A percentile compares a stretch with the other conserved stretches of the same genome.
Evolutionary conservation across 2,797 vertebrate species (phyloP).

Genomic region (Novumbra hubbsi): DNA sequence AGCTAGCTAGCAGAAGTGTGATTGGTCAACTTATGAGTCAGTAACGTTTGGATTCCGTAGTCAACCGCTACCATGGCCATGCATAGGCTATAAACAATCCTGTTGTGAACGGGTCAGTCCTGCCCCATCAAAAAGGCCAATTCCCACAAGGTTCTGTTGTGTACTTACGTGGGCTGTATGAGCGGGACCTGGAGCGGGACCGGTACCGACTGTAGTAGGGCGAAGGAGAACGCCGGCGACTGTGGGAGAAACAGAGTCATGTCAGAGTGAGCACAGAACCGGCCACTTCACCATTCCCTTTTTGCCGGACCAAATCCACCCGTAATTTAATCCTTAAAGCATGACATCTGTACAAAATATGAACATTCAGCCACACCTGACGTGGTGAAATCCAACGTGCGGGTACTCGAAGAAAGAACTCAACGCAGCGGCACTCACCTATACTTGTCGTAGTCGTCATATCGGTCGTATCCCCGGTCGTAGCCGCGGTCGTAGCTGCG

Average conservation of each 20-base stretch:
- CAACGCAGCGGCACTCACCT: conserved; percentile 65
- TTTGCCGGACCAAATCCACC: not conserved
- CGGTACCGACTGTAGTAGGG: conserved; percentile 91
- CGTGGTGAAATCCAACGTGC: not conserved
- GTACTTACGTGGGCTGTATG: conserved; percentile 90
- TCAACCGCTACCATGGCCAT: too few species aligned
- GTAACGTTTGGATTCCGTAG: too few species aligned
- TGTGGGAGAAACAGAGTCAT: conserved; percentile 49
- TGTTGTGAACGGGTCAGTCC: too few species aligned
- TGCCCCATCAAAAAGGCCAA: not conserved
- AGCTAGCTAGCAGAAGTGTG: too few species aligned
- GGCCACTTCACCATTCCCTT: not conserved
- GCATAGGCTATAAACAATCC: too few species aligned
- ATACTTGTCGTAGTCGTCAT: conserved; percentile 88
- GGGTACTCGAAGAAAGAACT: not conserved
- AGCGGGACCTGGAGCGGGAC: conserved; percentile 88
- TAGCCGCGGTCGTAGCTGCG: conserved; percentile 52
- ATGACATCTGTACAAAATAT: not conserved
- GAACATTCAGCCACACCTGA: not conserved
- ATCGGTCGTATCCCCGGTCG: conserved; percentile 79
- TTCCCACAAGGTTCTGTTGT: conserved; percentile 1
- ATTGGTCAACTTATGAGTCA: too few species aligned
- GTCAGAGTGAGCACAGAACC: not conserved
- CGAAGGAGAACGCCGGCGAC: conserved; percentile 88
- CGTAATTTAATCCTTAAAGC: too few species aligned